Conservation (phyloP, 2,888 invertebrate species). For the Pilophorus perplexus region DNA sequence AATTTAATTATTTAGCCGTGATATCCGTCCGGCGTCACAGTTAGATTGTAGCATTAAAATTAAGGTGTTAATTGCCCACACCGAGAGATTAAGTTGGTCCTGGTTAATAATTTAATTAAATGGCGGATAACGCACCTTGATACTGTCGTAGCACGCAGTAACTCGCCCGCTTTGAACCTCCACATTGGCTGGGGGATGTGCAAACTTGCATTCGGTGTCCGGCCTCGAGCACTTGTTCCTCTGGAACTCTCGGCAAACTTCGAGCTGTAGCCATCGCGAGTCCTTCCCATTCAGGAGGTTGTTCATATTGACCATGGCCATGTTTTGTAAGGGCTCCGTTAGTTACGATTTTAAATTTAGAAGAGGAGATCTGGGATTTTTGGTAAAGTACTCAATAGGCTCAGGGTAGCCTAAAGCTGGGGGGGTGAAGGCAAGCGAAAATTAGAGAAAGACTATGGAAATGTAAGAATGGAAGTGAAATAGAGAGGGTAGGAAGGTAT, state of each 20-base stretch:
- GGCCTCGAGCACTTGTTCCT: constrained; percentile 99
- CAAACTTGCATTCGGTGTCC: constrained; percentile 99
- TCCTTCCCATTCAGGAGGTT: constrained; percentile 97
- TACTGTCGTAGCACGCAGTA: constrained; percentile 99
- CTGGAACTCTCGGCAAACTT: constrained; percentile 99
- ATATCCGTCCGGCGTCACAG: no score
- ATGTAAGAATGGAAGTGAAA: constrained; percentile 26
- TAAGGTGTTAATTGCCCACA: no score
- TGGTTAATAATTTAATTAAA: no score
- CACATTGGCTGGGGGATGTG: constrained; percentile 98
- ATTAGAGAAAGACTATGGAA: background rate
- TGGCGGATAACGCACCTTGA: constrained; percentile 73
- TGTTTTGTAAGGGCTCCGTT: no score
- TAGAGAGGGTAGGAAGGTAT: constrained; percentile 29
- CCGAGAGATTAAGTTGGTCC: no score
- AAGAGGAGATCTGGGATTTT: no score
- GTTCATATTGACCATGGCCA: constrained; percentile 95
- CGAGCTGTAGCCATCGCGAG: constrained; percentile 99
- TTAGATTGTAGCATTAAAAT: no score
- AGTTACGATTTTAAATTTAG: no score
- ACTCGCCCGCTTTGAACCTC: constrained; percentile 99
- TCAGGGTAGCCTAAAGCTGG: background rate
- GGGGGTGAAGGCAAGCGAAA: background rate
- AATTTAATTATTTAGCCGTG: no score
- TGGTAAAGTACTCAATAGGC: no score